phyloP scores from a whole-genome alignment of 2,888 invertebrate species.

The Acanthosoma haemorrhoidale region DNA sequence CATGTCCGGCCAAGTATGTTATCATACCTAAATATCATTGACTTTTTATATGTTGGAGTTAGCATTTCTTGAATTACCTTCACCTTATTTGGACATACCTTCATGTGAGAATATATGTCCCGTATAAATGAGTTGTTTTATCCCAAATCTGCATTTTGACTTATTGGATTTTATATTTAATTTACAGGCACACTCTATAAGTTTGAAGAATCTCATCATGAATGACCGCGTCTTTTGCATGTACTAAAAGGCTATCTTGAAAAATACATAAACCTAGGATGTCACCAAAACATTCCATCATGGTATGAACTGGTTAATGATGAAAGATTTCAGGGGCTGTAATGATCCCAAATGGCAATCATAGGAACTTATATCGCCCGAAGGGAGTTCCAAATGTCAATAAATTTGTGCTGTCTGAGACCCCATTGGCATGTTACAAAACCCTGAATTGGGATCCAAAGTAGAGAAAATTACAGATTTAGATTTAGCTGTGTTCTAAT shows the following conservation, averaged over 20 bases:
- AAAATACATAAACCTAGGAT: background rate
- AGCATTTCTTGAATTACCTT: slow-evolving; percentile 36
- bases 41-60: slow-evolving; percentile 34
- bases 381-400: too few relatives aligned
- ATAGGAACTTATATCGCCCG: background rate
- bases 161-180: background rate
- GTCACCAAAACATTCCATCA: background rate
- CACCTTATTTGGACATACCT: slow-evolving; percentile 12
- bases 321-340: background rate
- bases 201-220: background rate
- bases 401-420: too few relatives aligned
- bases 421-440: too few relatives aligned
- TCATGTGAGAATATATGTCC: slow-evolving; percentile 20
- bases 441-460: too few relatives aligned
- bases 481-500: too few relatives aligned
- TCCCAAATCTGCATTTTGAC: background rate
- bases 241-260: background rate
- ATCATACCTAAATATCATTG: slow-evolving; percentile 40
- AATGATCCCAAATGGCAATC: background rate
- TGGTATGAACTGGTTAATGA: background rate
- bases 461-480: too few relatives aligned
- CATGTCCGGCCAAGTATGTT: slow-evolving; percentile 39
- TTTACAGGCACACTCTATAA: too few relatives aligned
- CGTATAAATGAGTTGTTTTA: background rate
- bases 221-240: background rate